phyloP scores from a whole-genome alignment of 2,113 vertebrate genomes.

The Meriones unguiculatus region DNA sequence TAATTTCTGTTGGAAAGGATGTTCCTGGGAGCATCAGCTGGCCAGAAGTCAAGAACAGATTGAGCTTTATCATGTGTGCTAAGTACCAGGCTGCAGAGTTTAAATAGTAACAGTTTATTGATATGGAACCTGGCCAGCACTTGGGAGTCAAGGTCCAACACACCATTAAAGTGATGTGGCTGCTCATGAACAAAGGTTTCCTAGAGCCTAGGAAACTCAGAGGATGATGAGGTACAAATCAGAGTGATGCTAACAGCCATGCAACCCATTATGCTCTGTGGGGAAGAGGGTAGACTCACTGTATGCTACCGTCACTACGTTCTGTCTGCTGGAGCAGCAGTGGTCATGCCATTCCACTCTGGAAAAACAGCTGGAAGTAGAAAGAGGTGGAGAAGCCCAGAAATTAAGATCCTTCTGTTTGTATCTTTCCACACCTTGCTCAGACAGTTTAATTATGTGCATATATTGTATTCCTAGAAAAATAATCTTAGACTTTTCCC shows the following conservation, averaged over 20 bases:
- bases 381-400: background rate
- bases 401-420: background rate
- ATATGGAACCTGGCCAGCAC: background rate
- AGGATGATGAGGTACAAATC: background rate
- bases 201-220: background rate
- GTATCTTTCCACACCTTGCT: background rate
- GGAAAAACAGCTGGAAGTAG: background rate
- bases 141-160: constrained; percentile 47
- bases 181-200: constrained; percentile 54
- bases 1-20: background rate
- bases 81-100: background rate
- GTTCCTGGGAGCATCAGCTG: background rate
- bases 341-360: background rate
- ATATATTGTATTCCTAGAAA: background rate
- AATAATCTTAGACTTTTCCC: background rate
- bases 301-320: rapidly evolving
- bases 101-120: background rate
- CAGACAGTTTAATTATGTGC: background rate
- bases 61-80: background rate
- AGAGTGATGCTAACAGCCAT: background rate
- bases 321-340: background rate
- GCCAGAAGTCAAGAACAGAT: background rate
- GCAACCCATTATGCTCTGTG: background rate
- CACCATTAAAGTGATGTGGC: constrained; percentile 44
- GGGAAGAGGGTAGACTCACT: background rate